phyloP scores from a whole-genome alignment of 2,797 vertebrate genomes.

The Sorex maritimensis region DNA sequence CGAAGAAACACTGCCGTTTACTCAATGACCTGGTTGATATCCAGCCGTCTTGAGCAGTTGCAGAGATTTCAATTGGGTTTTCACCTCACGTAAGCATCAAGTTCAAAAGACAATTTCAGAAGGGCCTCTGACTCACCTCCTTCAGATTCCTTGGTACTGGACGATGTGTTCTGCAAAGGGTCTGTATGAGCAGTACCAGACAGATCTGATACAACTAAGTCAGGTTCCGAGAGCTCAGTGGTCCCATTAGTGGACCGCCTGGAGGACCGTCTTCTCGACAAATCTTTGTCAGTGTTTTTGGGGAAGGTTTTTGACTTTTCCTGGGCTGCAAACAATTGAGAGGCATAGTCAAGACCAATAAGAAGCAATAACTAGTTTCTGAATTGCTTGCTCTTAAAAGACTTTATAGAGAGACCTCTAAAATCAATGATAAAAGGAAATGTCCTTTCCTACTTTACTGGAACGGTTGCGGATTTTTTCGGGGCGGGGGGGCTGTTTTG shows the following conservation, averaged over 20 bases:
- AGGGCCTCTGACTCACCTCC: slow-evolving; percentile 87
- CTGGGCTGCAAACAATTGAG: slow-evolving; percentile 89
- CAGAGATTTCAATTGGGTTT: slow-evolving; percentile 51
- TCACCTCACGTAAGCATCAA: slow-evolving; percentile 42
- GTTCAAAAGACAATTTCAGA: slow-evolving; percentile 35
- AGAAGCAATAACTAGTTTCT: slow-evolving; percentile 68
- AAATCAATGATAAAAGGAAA: slow-evolving; percentile 60
- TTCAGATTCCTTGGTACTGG: slow-evolving; percentile 84
- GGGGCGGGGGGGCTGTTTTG: too few relatives aligned
- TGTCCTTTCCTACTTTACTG: slow-evolving; percentile 40
- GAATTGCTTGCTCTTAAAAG: background rate
- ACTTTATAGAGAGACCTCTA: slow-evolving; percentile 45
- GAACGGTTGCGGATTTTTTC: too few relatives aligned
- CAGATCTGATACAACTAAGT: slow-evolving; percentile 82
- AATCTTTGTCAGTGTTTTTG: slow-evolving; percentile 89
- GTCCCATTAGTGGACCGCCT: slow-evolving; percentile 88
- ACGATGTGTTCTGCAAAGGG: slow-evolving; percentile 84
- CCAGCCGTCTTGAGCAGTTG: background rate
- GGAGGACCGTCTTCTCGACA: slow-evolving; percentile 88
- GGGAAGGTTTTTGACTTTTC: slow-evolving; percentile 89
- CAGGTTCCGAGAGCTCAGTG: slow-evolving; percentile 87
- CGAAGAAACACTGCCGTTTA: background rate
- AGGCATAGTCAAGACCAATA: slow-evolving; percentile 66
- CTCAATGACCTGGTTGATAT: slow-evolving; percentile 58
- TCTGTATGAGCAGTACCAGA: slow-evolving; percentile 83